Conservation (phyloP, 1,140 invertebrate species). For the Neodiprion virginianus region DNA sequence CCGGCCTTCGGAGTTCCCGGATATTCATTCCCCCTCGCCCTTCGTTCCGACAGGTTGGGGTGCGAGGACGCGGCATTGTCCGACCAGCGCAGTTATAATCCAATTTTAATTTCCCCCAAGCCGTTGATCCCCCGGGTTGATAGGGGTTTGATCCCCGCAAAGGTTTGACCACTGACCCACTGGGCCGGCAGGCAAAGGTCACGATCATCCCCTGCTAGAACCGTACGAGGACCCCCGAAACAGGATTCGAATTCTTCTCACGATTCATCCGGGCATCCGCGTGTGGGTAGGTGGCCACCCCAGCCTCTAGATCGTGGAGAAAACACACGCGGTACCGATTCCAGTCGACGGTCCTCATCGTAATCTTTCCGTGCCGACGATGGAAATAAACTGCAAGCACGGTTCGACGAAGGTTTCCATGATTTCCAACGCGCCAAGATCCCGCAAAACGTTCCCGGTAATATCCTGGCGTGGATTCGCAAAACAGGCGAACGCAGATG, state of each 20-base stretch:
- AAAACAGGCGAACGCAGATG: too few species aligned
- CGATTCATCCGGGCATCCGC: neutral
- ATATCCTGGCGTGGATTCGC: too few species aligned
- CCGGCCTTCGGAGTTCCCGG: neutral
- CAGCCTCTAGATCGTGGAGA: neutral
- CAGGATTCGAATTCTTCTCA: slow-evolving; percentile 7
- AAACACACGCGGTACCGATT: neutral
- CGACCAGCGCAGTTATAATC: slow-evolving; percentile 15
- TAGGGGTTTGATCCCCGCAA: slow-evolving; percentile 27
- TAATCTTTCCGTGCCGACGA: neutral
- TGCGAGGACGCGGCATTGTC: slow-evolving; percentile 1
- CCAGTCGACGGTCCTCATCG: neutral
- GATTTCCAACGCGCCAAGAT: neutral
- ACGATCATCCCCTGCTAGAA: neutral
- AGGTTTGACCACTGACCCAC: slow-evolving; percentile 31
- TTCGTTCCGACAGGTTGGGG: neutral
- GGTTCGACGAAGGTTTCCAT: neutral
- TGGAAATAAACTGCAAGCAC: neutral
- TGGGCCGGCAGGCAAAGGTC: slow-evolving; percentile 10
- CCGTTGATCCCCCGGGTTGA: slow-evolving; percentile 31
- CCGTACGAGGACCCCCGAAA: neutral
- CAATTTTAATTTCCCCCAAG: slow-evolving; percentile 33
- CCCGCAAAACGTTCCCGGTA: too few species aligned
- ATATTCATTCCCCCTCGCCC: neutral
- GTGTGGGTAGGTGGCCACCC: neutral